These are phyloP conservation scores for Portevinia maculata DNA, from an alignment of 2,888 invertebrate genomes.

Conservation along the genomic window DNA sequence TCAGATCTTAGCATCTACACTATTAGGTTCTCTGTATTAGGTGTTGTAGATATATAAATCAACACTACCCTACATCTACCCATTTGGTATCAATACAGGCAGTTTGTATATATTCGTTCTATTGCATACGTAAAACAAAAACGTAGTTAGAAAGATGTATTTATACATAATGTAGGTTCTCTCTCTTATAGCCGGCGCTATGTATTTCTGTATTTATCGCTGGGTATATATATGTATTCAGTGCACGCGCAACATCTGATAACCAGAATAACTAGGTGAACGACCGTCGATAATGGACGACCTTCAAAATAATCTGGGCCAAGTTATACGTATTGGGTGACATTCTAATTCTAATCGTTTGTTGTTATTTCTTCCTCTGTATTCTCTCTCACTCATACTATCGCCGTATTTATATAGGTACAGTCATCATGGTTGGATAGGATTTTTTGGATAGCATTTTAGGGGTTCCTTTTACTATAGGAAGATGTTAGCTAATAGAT, in stretches of 20 bases:
- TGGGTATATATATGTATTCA: slow-evolving; percentile 36
- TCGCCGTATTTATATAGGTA: neutral
- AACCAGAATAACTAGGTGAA: slow-evolving; percentile 81
- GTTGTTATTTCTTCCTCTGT: slow-evolving; percentile 51
- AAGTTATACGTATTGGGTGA: slow-evolving; percentile 76
- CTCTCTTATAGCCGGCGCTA: neutral
- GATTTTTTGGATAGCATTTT: neutral
- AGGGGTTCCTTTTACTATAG: slow-evolving; percentile 14
- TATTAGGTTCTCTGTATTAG: no score
- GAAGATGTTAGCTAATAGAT: neutral
- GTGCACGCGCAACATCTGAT: slow-evolving; percentile 74
- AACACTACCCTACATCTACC: neutral
- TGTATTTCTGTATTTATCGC: slow-evolving; percentile 3
- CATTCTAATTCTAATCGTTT: slow-evolving; percentile 74
- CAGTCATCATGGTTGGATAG: no score
- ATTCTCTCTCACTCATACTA: neutral
- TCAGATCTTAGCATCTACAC: no score
- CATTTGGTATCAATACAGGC: no score
- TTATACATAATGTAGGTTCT: neutral
- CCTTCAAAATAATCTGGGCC: slow-evolving; percentile 83
- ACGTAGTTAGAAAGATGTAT: slow-evolving; percentile 14
- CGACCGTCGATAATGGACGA: slow-evolving; percentile 82
- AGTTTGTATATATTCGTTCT: slow-evolving; percentile 11
- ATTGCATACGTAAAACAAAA: slow-evolving; percentile 47
- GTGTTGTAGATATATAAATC: no score